Evolutionary conservation across 2,888 invertebrate genomes (phyloP).

Genomic region (Aporophyla lueneburgensis): DNA sequence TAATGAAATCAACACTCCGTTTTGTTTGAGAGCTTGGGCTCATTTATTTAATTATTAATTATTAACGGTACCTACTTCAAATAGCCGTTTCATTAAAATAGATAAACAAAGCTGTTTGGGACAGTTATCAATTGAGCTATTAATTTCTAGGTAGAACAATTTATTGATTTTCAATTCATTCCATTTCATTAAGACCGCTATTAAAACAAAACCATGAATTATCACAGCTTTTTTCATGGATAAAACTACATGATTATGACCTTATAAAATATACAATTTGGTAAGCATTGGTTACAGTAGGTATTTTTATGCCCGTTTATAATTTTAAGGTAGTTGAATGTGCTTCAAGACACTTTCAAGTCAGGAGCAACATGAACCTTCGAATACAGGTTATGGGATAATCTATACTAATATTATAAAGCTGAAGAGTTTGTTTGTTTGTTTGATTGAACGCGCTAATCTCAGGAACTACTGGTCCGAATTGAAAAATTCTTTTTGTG

Average conservation of each 20-base stretch:
- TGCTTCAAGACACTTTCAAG: neutral
- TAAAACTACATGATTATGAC: slow-evolving; percentile 2
- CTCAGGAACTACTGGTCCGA: too few species aligned
- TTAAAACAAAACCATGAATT: slow-evolving; percentile 1
- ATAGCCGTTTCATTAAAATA: neutral
- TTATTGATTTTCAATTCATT: slow-evolving; percentile 4
- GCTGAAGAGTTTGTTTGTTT: too few species aligned
- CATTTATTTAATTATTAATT: neutral
- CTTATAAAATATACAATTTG: slow-evolving; percentile 1
- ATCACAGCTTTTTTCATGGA: slow-evolving; percentile 6
- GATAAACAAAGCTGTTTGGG: neutral
- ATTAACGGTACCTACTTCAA: neutral
- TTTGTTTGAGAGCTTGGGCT: neutral
- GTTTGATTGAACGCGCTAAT: too few species aligned
- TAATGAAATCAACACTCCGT: neutral
- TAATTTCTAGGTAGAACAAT: too few species aligned
- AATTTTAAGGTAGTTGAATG: too few species aligned
- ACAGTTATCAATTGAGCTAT: too few species aligned
- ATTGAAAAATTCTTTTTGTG: too few species aligned
- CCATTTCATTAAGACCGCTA: neutral
- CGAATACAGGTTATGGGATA: too few species aligned
- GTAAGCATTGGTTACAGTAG: neutral
- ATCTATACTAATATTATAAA: too few species aligned
- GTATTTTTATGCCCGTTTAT: neutral
- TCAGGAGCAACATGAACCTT: neutral